phyloP scores from a whole-genome alignment of 2,797 vertebrate genomes.

The Spinus olivaceus region DNA sequence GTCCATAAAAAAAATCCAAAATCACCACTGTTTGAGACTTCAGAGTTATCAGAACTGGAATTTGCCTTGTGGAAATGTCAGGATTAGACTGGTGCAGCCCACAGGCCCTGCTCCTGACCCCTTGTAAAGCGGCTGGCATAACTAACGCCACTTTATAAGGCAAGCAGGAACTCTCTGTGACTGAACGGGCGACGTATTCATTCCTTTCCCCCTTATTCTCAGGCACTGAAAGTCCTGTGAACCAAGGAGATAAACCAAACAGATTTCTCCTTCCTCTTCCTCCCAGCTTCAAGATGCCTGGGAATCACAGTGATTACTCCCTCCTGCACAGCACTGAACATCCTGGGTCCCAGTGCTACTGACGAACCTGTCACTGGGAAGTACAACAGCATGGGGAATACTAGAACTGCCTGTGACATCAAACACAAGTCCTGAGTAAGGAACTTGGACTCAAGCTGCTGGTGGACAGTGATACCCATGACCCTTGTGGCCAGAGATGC shows the following conservation, averaged over 20 bases:
- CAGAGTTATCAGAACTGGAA: not conserved
- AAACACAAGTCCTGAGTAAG: not conserved
- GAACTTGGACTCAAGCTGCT: not conserved
- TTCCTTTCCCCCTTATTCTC: not conserved
- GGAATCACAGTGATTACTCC: accelerated
- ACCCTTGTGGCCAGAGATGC: not conserved
- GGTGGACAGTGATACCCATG: not conserved
- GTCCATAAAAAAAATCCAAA: not conserved
- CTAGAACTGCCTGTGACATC: not conserved
- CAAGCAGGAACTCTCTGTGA: not conserved
- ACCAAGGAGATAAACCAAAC: not conserved
- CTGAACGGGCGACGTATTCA: accelerated
- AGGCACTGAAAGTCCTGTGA: not conserved
- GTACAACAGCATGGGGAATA: not conserved
- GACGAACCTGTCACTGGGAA: accelerated
- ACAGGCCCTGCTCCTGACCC: not conserved
- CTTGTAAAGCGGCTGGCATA: not conserved
- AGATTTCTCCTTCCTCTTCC: not conserved
- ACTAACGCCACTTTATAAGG: not conserved
- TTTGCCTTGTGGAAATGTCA: not conserved
- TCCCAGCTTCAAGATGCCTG: not conserved
- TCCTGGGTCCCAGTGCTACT: not conserved
- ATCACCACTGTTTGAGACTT: not conserved
- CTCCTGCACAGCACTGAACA: not conserved
- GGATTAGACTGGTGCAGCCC: not conserved